Evolutionary conservation across 2,797 vertebrate species (phyloP), one percentile per base, ranked within the genome.

Genomic region (Brotula barbata): DNA sequence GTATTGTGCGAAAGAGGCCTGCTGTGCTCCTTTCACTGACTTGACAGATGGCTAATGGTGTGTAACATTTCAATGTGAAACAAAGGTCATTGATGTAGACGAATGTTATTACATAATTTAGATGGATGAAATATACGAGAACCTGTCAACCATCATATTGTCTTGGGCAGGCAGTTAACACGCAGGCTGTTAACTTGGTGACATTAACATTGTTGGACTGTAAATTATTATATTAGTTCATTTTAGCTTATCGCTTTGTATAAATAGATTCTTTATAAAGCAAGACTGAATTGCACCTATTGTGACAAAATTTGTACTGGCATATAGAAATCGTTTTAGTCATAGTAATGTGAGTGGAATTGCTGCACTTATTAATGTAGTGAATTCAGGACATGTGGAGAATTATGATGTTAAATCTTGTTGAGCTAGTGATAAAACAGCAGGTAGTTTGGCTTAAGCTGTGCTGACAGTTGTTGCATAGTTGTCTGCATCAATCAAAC

Each of bases 21-120:
- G 79, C 79, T 83, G 81, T 70, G 82, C 69, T 57, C 33, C 73
- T 58, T 43, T 50, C 42, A 10, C 56, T 47, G 10, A 58, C 62
- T 59, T 75, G 81, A 87, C 90, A 90, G 89, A 89, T 90, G 90
- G 89, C 66, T 80, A 81, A 81, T 84, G 72, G 80, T 51, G 80
- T 80, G 64, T 58, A 72, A 72, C 77, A 58, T 36, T 21, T 77
- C 75, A 66, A 51, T 67, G 68, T 74, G 78, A 83, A 78, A 70
- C 75, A 77, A 82, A 87, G 84, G 76, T 84, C 76, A 81, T 65
- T 5, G 23, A 73, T 60, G 43, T 61, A 56, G 65, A 78, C 66
- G 13, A 72, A 39, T 65, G 43, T 54, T 70, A 31, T 70, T 71
- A 70, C 60, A 81, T 80, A 15, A 80, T 83, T 85, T 75, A 78